A percentile compares a stretch with the other conserved stretches of the same genome.
Evolutionary conservation across 2,888 invertebrate genomes (phyloP).

Genomic region (Melanotus villosus): DNA sequence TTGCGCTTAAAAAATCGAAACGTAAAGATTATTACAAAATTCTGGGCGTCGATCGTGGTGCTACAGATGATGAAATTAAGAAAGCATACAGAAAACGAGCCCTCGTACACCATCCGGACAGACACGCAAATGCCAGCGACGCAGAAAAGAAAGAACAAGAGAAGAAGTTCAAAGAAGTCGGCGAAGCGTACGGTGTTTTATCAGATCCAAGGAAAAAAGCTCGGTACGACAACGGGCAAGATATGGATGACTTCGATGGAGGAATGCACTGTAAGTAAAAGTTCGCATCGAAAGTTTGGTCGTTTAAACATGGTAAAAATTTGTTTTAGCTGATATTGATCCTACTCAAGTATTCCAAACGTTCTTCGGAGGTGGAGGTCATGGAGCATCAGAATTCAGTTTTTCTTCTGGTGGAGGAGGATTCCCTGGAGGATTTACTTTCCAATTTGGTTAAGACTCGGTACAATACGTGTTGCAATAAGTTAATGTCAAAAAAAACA

Average conservation of each 20-base stretch:
- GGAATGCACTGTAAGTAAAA: conserved; percentile 68
- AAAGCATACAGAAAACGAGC: conserved; percentile 95
- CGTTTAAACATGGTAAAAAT: no score
- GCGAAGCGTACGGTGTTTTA: conserved; percentile 94
- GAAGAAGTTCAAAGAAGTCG: conserved; percentile 94
- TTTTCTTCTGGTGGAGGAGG: conserved; percentile 69
- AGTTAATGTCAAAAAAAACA: conserved; percentile 20
- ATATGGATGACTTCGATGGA: conserved; percentile 82
- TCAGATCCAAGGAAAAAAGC: conserved; percentile 92
- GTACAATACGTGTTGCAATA: conserved; percentile 12
- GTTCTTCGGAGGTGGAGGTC: conserved; percentile 79
- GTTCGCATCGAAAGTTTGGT: no score
- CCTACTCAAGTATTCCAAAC: conserved; percentile 89
- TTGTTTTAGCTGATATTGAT: conserved; percentile 79
- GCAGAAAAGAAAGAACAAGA: conserved; percentile 92
- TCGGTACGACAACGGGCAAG: conserved; percentile 93
- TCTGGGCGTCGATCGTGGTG: conserved; percentile 85
- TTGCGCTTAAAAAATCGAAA: conserved; percentile 91
- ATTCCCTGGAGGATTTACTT: conserved; percentile 77
- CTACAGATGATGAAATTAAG: conserved; percentile 93
- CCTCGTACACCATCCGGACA: conserved; percentile 93
- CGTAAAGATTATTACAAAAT: conserved; percentile 98
- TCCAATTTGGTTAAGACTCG: conserved; percentile 76
- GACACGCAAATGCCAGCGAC: conserved; percentile 90
- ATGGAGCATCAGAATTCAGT: conserved; percentile 70